Base-by-base conservation (phyloP, 2,113 vertebrate species). In the Motacilla tschutschensis region DNA sequence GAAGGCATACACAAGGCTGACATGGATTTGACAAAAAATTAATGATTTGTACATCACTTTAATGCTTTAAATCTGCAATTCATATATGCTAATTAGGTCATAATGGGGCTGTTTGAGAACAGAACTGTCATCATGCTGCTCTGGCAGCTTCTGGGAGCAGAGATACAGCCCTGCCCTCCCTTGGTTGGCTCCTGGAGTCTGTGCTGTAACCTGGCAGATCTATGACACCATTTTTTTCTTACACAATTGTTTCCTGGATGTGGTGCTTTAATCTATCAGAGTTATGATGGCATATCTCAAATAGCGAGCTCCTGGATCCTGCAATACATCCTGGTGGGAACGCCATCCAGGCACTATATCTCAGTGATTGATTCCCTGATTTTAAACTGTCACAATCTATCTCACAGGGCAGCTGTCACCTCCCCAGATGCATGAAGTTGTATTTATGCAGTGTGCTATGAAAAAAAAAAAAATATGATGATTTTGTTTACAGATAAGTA, bases 31-130 rank as follows among this genome's bases (percentile, higher is more conserved):
- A 98, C 97, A 98, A 97, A 97, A 96, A 97, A 97, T 97, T 98
- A 97, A 98, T 97, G 97, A 98, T 97, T 98, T 97, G 95, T 97
- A 97, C 97, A 97, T 97, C 97, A 97, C 96, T 97, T 97, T 97
- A 97, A 97, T 97, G 96, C 93, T 93, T 97, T 93, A 92, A 97
- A 98, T 98, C 95, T 98, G 96, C 97, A 98, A 97, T 97, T 97
- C 97, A 97, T 98, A 91, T 97, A 97, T 98, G 97, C 95, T 97
- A 97, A 98, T 97, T 97, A 97, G 96, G 87, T 95, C 94, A 92
- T 97, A 97, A 98, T 97, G 94, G 97, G 93, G 89, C 95, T 97
- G 96, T 95, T 96, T 96, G 96, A 96, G 97, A 97, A 97, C 97
- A 96, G 96, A 97, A 96, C 96, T 97, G 97, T 97, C 97, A 97